Conservation (phyloP, 2,113 vertebrate species). For the Trematomus loennbergii region DNA sequence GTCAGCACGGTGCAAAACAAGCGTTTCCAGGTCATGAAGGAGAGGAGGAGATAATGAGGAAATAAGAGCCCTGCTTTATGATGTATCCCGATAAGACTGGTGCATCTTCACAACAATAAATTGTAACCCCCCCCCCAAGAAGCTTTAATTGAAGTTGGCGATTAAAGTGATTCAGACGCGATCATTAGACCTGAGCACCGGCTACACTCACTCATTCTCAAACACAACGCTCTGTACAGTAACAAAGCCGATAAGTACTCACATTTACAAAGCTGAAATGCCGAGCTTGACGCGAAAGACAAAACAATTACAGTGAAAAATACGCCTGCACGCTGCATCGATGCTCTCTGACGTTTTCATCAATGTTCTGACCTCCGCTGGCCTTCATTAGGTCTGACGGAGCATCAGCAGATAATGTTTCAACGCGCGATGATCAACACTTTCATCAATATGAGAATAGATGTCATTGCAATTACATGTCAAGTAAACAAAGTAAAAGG, state of each 20-base stretch:
- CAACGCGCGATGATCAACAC: not conserved
- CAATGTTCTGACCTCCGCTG: constrained; percentile 30
- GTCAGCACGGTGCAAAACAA: constrained; percentile 22
- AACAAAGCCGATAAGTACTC: not conserved
- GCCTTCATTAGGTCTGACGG: constrained; percentile 18
- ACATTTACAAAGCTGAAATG: not conserved
- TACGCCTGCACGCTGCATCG: not conserved
- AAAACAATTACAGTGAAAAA: constrained; percentile 54
- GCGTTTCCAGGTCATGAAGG: constrained; percentile 10
- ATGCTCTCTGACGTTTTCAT: constrained; percentile 31
- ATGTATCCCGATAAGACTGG: constrained; percentile 42
- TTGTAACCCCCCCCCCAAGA: constrained; percentile 28
- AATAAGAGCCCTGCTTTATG: constrained; percentile 36
- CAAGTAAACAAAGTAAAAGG: constrained; percentile 24
- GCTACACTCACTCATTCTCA: constrained; percentile 31
- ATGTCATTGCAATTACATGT: not conserved
- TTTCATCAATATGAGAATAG: not conserved
- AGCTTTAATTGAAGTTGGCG: constrained; percentile 54
- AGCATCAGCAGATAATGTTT: not conserved
- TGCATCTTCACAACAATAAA: constrained; percentile 43
- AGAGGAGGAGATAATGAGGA: constrained; percentile 39
- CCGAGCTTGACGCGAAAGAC: constrained; percentile 39
- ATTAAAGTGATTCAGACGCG: constrained; percentile 54
- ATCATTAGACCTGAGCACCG: constrained; percentile 37
- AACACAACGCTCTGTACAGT: constrained; percentile 24